These are phyloP conservation scores for Triplophysa yarkandensis DNA, from an alignment of 2,797 vertebrate species.

Conservation along the genomic window DNA sequence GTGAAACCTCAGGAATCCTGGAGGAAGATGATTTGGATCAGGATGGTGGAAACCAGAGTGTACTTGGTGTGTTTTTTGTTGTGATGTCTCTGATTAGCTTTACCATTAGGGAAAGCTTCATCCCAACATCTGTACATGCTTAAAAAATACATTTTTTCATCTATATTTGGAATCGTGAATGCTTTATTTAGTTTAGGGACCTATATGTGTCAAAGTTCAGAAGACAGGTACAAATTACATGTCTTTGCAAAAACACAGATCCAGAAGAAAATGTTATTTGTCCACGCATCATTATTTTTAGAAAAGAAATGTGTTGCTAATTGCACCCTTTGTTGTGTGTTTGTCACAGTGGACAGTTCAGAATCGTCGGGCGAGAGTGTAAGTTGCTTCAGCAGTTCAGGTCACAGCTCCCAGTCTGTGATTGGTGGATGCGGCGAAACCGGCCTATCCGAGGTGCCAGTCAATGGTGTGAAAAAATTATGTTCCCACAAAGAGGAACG, in stretches of 20 bases:
- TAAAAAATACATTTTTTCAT: too few relatives aligned
- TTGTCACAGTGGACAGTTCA: conserved; percentile 76
- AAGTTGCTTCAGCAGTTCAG: conserved; percentile 78
- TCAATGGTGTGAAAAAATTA: conserved; percentile 48
- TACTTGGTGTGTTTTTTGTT: conserved; percentile 65
- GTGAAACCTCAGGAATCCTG: conserved; percentile 64
- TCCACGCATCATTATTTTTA: neutral
- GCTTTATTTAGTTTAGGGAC: too few relatives aligned
- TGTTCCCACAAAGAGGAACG: conserved; percentile 12
- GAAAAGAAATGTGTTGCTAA: neutral
- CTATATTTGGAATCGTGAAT: too few relatives aligned
- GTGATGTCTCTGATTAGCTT: neutral
- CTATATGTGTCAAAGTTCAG: too few relatives aligned
- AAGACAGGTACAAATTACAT: too few relatives aligned
- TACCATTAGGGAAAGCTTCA: neutral
- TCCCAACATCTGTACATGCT: too few relatives aligned
- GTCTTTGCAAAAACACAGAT: neutral
- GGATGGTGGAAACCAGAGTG: conserved; percentile 69
- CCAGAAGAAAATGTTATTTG: neutral
- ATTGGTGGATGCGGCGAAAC: conserved; percentile 70
- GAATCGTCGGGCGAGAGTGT: conserved; percentile 80
- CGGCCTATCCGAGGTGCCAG: conserved; percentile 48
- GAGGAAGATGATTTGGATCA: conserved; percentile 76
- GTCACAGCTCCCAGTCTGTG: conserved; percentile 72
- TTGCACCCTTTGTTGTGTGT: conserved; percentile 22